phyloP scores from a whole-genome alignment of 2,113 vertebrate genomes.

The Anoplopoma fimbria region DNA sequence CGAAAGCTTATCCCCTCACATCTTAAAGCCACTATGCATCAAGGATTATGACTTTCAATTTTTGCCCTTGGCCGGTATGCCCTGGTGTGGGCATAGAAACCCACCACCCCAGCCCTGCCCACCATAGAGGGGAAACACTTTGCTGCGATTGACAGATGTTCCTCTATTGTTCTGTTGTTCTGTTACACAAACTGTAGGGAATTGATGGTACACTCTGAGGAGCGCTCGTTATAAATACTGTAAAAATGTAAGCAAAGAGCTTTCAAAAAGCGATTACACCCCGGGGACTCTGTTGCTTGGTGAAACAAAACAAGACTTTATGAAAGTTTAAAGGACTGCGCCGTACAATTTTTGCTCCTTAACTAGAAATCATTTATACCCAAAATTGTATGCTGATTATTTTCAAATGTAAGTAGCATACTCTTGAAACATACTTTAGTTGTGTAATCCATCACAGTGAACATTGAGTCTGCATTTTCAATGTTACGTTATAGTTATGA shows the following conservation, averaged over 20 bases:
- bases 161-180: constrained; percentile 4
- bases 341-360: not conserved
- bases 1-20: constrained; percentile 52
- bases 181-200: constrained; percentile 40
- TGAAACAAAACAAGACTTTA: not conserved
- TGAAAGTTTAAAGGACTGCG: not conserved
- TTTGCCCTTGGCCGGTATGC: too few relatives aligned
- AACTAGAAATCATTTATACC: not conserved
- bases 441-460: not conserved
- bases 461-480: not conserved
- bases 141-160: constrained; percentile 49
- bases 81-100: constrained; percentile 24
- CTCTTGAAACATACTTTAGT: not conserved
- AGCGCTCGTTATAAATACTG: constrained; percentile 1
- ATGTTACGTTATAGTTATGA: not conserved
- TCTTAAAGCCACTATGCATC: constrained; percentile 69
- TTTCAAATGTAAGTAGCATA: not conserved
- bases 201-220: constrained; percentile 9
- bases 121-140: constrained; percentile 22
- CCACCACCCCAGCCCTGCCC: constrained; percentile 16
- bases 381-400: not conserved
- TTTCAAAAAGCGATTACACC: not conserved
- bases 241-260: constrained; percentile 22
- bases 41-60: constrained; percentile 68
- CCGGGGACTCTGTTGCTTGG: not conserved